phyloP scores from a whole-genome alignment of 2,888 invertebrate species.

The Chloroclysta siterata region DNA sequence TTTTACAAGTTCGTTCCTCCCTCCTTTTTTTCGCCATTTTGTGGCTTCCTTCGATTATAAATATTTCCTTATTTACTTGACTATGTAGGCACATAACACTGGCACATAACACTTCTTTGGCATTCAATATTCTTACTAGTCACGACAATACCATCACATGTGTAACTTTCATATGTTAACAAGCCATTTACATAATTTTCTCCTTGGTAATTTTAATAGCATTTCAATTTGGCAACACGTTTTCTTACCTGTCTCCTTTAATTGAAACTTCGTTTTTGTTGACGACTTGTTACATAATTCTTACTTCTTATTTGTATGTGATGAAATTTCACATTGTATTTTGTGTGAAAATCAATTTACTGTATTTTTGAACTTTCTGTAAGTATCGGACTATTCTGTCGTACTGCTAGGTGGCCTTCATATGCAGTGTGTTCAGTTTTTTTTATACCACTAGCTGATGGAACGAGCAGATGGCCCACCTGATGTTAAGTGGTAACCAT shows the following conservation, averaged over 20 bases:
- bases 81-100: no score
- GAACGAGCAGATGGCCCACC: no score
- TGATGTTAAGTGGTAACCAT: no score
- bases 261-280: slow-evolving; percentile 32
- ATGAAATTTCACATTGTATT: slow-evolving; percentile 6
- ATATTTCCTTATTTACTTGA: no score
- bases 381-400: no score
- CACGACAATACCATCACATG: slow-evolving; percentile 65
- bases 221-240: slow-evolving; percentile 41
- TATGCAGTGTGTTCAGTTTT: no score
- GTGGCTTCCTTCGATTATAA: no score
- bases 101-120: background rate
- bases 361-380: background rate
- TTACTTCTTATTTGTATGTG: slow-evolving; percentile 11
- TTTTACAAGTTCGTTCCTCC: no score
- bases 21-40: no score
- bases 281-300: slow-evolving; percentile 21
- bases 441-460: no score
- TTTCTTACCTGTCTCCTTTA: slow-evolving; percentile 38
- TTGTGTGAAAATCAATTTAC: background rate
- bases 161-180: slow-evolving; percentile 78
- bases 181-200: slow-evolving; percentile 67
- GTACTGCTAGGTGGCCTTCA: no score
- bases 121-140: slow-evolving; percentile 63
- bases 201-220: slow-evolving; percentile 49